These are phyloP conservation scores for Nasonia vitripennis DNA, from an alignment of 1,140 invertebrate species.

Conservation along the genomic window DNA sequence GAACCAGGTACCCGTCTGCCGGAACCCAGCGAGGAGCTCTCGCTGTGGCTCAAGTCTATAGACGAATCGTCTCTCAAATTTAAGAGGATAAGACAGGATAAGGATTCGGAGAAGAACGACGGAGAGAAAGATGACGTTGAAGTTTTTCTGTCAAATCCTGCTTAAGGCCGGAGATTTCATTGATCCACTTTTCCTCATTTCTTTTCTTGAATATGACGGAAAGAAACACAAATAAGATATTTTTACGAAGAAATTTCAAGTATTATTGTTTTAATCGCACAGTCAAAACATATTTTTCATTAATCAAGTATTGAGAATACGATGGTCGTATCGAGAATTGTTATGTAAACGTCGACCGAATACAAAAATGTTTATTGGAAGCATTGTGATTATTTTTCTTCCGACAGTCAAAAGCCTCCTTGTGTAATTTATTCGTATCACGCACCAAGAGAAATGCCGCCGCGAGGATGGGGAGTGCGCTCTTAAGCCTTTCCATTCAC, in stretches of 20 bases:
- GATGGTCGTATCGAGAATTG: neutral
- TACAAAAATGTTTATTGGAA: neutral
- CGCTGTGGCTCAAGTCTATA: slow-evolving; percentile 84
- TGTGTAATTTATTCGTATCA: slow-evolving; percentile 29
- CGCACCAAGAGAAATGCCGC: slow-evolving; percentile 10
- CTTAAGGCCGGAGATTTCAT: too few relatives aligned
- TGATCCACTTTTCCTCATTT: neutral
- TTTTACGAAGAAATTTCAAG: too few relatives aligned
- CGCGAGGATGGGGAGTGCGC: neutral
- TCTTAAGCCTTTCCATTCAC: slow-evolving; percentile 34
- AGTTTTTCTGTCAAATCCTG: neutral
- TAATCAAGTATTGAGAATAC: neutral
- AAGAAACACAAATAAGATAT: too few relatives aligned
- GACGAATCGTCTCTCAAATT: slow-evolving; percentile 85
- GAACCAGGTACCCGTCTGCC: slow-evolving; percentile 75
- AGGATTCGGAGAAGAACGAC: neutral
- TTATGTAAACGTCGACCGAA: neutral
- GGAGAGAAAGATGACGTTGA: neutral
- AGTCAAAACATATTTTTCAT: too few relatives aligned
- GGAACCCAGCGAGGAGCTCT: slow-evolving; percentile 80
- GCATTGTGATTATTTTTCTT: neutral
- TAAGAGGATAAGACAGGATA: slow-evolving; percentile 68
- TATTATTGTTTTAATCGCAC: too few relatives aligned
- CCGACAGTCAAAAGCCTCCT: neutral
- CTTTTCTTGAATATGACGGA: too few relatives aligned